Conservation (phyloP, 1,140 invertebrate species). For the Plodia interpunctella region DNA sequence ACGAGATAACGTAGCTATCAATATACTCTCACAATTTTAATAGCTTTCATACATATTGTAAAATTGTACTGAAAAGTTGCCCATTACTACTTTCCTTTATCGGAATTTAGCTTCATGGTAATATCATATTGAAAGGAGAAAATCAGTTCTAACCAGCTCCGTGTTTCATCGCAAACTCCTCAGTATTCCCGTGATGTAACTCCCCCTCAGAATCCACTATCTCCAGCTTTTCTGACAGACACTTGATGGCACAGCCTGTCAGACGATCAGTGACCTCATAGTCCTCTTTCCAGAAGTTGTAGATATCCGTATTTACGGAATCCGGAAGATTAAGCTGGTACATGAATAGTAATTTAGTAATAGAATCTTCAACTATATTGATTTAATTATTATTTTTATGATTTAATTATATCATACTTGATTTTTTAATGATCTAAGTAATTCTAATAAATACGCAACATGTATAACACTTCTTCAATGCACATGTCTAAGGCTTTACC, state of each 20-base stretch:
- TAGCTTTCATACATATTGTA: too few species aligned
- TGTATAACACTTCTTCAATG: constrained; percentile 24
- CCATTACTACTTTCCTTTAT: too few species aligned
- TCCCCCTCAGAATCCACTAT: constrained; percentile 30
- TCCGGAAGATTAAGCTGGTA: constrained; percentile 28
- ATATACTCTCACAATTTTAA: too few species aligned
- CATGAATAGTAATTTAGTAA: not conserved
- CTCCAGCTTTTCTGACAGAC: constrained; percentile 35
- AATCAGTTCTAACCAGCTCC: constrained; percentile 31
- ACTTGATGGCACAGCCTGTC: constrained; percentile 38
- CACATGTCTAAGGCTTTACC: constrained; percentile 20
- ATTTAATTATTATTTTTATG: too few species aligned
- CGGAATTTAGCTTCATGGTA: constrained; percentile 14
- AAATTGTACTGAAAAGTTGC: too few species aligned
- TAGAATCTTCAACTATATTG: too few species aligned
- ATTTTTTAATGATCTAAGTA: too few species aligned
- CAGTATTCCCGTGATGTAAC: constrained; percentile 33
- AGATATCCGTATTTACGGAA: constrained; percentile 31
- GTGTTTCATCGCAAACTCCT: constrained; percentile 33
- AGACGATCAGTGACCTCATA: constrained; percentile 26
- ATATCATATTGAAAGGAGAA: too few species aligned
- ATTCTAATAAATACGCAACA: constrained; percentile 2
- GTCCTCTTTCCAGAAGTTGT: constrained; percentile 42
- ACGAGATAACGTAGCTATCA: too few species aligned
- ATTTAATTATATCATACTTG: too few species aligned